phyloP scores from a whole-genome alignment of 1,140 invertebrate species.

The Drosophila kikkawai region DNA sequence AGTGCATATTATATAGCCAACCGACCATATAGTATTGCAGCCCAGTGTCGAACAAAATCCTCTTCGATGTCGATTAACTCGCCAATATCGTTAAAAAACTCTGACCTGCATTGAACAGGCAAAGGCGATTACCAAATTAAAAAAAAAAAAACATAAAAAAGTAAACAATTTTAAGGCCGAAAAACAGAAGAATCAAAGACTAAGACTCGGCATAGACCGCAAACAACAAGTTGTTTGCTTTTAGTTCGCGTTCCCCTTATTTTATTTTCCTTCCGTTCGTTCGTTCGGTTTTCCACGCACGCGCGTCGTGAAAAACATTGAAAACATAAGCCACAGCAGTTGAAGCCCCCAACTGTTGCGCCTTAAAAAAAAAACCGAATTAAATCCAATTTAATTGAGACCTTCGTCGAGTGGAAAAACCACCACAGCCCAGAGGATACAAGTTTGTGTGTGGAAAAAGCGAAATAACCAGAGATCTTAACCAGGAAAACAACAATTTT shows the following conservation, averaged over 20 bases:
- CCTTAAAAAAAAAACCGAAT: not conserved
- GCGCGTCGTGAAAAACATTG: conserved; percentile 25
- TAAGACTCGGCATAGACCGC: conserved; percentile 24
- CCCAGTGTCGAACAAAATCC: conserved; percentile 61
- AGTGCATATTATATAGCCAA: conserved; percentile 45
- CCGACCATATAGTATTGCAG: conserved; percentile 21
- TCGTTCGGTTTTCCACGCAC: conserved; percentile 53
- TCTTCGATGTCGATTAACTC: conserved; percentile 85
- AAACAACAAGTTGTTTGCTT: conserved; percentile 69
- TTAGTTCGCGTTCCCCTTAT: conserved; percentile 74
- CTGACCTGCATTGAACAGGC: conserved; percentile 84
- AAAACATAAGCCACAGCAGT: conserved; percentile 36
- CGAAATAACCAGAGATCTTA: conserved; percentile 33
- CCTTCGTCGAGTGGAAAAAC: conserved; percentile 20
- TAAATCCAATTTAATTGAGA: conserved; percentile 1
- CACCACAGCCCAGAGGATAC: conserved; percentile 9
- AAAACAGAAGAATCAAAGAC: conserved; percentile 25
- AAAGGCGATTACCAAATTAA: conserved; percentile 49
- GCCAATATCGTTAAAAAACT: conserved; percentile 82
- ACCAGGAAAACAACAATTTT: conserved; percentile 61
- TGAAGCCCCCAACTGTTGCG: conserved; percentile 48
- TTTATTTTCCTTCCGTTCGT: conserved; percentile 76
- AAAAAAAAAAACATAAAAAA: conserved; percentile 25
- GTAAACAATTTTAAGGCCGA: conserved; percentile 4
- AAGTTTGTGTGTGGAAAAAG: conserved; percentile 37